Base-by-base conservation (phyloP, 2,113 vertebrate genomes). In the Cariama cristata region DNA sequence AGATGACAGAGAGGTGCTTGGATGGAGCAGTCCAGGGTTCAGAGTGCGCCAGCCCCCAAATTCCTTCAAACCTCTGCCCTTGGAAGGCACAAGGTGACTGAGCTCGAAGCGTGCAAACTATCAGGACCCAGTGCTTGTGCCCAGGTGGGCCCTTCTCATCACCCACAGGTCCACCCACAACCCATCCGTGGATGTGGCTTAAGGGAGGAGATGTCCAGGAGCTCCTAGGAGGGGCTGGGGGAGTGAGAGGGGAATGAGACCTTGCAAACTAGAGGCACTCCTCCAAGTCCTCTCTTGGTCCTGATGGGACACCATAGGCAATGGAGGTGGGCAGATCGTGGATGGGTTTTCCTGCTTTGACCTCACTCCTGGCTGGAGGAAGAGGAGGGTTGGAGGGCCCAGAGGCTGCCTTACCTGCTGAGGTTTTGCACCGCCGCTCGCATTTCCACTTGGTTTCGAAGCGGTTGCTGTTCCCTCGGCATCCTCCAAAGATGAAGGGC, bases 401-500 rank as follows among this genome's bases (percentile, higher is more conserved):
- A 11, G 30, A 53, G 16, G 33, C 23, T 59, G 42, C 6, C 63
- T 96, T 22, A 98, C 98, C 96, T 94, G 85, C 4, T 6, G 77
- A 50, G 67, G 16, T 73, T 88, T 44, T 75, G 96, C 99, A 99
- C 77, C 8, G 68, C 42, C 8, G 93, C 95, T 98, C 94, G 14
- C 99, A 99, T 40, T 97, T 95, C 49, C 91, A 86, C 71, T 95
- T 98, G 14, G 98, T 98, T 60, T 95, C n/a, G 68, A 99, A 99
- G 32, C 97, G 98, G 94, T 99, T 99, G 60, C 79, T 45, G 94
- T 98, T 99, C 63, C 99, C 99, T 4, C 60, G 98, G 45, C 99
- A 99, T 49, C 99, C 99, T 8, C 99, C 98, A 3, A 98, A 99
- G 47, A 99, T 74, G 75, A 99, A 99, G 2, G 99, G 99, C 40